Base-by-base conservation (phyloP, 2,888 invertebrate genomes). In the Sisyra terminalis region DNA sequence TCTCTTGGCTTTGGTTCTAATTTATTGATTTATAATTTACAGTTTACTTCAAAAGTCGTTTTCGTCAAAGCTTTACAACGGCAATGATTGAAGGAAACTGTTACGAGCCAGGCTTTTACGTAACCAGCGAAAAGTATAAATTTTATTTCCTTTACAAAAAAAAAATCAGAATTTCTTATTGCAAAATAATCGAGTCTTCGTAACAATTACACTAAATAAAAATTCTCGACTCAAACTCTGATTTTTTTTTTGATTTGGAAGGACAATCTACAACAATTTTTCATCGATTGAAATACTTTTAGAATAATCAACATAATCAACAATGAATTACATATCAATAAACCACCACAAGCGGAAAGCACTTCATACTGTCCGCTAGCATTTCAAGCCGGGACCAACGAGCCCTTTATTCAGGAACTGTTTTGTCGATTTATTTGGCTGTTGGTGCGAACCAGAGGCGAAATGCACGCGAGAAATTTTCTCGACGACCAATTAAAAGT, bases 361-460 rank as follows among this genome's bases (percentile, higher is more conserved):
- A 37, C 37, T 7, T 18, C 18, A 14, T 37, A 37, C 17, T 37
- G 37, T 37, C 37, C 37, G n/a, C 10, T 37, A 18, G 18, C 16
- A 9, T 40, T 43, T 31, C 29, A 9, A 13, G 29, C 29, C 3
- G 2, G 14, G n/a, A 8, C 10, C n/a, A 15, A 34, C 3, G 15
- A 30, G 10, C 38, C 38, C 9, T 43, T 43, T 38, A 14, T 43
- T 10, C 13, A 15, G 9, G 43, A 43, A 31, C 2, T 43, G 8
- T 43, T 43, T 30, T 43, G 43, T 17, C 13, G 43, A 11, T 29
- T 43, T 29, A 30, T 38, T 6, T 43, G 43, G 43, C 13, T 43
- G 9, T 43, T 37, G 10, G 29, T 38, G 11, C 29, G 37, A 29
- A 43, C 43, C 10, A 14, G 43, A 7, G 31, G n/a, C 11, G 43